Percentiles rank a stretch among this genome's conserved stretches.
These are phyloP conservation scores for Andricus curvator DNA, from an alignment of 2,888 invertebrate species.

Conservation along the genomic window DNA sequence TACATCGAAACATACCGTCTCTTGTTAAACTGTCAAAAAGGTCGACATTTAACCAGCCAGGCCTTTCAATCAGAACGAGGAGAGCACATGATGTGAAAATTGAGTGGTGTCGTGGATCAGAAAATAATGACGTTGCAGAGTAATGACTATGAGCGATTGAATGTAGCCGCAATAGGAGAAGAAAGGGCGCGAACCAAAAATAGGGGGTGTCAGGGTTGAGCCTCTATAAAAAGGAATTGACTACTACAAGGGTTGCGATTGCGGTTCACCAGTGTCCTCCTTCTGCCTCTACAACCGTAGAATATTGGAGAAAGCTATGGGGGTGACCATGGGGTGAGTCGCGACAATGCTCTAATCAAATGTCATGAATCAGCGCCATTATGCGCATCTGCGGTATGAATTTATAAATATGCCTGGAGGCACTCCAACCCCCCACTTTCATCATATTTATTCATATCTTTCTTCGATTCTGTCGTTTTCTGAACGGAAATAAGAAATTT, in stretches of 20 bases:
- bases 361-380: slow-evolving; percentile 77
- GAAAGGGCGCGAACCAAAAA: slow-evolving; percentile 30
- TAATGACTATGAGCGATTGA: slow-evolving; percentile 54
- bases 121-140: slow-evolving; percentile 58
- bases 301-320: slow-evolving; percentile 46
- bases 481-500: slow-evolving; percentile 7
- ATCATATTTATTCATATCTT: slow-evolving; percentile 3
- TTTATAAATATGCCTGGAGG: slow-evolving; percentile 75
- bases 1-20: slow-evolving; percentile 18
- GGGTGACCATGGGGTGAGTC: slow-evolving; percentile 64
- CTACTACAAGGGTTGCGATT: slow-evolving; percentile 64
- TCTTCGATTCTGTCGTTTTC: background rate
- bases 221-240: slow-evolving; percentile 50
- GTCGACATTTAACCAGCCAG: slow-evolving; percentile 16
- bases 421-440: slow-evolving; percentile 45
- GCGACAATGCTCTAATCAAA: slow-evolving; percentile 77
- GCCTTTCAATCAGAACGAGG: background rate
- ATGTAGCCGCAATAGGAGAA: slow-evolving; percentile 40
- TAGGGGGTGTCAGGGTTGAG: slow-evolving; percentile 29
- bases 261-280: slow-evolving; percentile 49
- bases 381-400: slow-evolving; percentile 77
- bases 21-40: slow-evolving; percentile 9
- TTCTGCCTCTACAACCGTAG: slow-evolving; percentile 15
- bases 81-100: slow-evolving; percentile 29
- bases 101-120: slow-evolving; percentile 31